Evolutionary conservation across 1,140 invertebrate genomes (phyloP).

Genomic region (Heliconius nattereri): DNA sequence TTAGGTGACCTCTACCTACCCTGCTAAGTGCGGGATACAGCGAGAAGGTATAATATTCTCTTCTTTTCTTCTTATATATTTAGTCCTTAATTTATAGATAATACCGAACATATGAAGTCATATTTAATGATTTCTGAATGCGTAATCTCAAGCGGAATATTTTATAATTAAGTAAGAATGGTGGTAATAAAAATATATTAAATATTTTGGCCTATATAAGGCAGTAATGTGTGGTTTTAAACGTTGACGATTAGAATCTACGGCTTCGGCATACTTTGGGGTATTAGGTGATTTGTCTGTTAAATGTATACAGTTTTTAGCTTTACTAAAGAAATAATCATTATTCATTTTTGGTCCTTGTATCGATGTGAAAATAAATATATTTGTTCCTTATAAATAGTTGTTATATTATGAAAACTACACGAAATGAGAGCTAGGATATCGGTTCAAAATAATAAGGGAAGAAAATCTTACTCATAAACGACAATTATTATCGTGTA

Average conservation of each 20-base stretch:
- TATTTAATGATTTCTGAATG: background rate
- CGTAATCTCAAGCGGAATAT: background rate
- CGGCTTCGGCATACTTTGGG: constrained; percentile 4
- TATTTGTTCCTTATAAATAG: no score
- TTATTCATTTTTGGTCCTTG: background rate
- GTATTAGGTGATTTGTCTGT: background rate
- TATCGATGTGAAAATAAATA: no score
- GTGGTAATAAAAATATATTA: background rate
- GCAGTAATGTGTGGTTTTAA: background rate
- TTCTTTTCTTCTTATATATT: no score
- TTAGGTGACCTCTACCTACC: background rate
- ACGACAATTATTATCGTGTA: no score
- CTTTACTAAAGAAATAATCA: background rate
- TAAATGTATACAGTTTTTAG: background rate
- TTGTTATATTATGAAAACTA: no score
- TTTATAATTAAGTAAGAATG: background rate
- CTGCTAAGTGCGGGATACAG: background rate
- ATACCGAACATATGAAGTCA: background rate
- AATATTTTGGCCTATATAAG: background rate
- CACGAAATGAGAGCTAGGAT: no score
- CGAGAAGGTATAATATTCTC: no score
- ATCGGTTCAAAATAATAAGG: no score
- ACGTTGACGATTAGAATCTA: background rate
- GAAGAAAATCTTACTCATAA: no score
- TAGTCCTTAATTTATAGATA: no score